These are phyloP conservation scores for Tetranychus urticae DNA, from an alignment of 1,140 invertebrate genomes.

Conservation along the genomic window DNA sequence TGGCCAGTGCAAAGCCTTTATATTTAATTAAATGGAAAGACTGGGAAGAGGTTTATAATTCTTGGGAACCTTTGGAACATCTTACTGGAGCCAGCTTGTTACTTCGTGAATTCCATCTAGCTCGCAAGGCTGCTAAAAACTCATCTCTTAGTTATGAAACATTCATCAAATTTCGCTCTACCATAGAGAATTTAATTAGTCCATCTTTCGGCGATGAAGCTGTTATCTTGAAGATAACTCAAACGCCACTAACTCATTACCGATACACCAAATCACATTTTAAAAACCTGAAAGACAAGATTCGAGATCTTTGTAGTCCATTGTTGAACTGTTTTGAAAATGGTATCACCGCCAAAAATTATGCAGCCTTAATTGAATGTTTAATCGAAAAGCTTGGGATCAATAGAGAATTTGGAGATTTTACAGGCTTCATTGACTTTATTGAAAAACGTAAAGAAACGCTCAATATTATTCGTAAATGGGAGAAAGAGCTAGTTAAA, in stretches of 20 bases:
- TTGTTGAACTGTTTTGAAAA: neutral
- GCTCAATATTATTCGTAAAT: neutral
- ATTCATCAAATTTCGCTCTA: neutral
- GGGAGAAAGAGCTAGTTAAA: neutral
- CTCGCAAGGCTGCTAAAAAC: neutral
- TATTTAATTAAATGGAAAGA: slow-evolving; percentile 5
- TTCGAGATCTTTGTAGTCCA: neutral
- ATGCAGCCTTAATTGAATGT: neutral
- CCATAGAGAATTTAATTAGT: neutral
- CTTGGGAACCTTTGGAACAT: slow-evolving; percentile 2
- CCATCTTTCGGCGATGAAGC: neutral
- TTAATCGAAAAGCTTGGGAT: neutral
- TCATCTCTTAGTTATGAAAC: neutral
- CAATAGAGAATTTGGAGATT: neutral
- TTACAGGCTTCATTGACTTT: neutral
- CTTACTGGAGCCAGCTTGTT: neutral
- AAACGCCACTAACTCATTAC: neutral
- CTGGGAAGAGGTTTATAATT: neutral
- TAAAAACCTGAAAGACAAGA: neutral
- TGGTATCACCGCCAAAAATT: neutral
- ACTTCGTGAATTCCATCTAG: neutral
- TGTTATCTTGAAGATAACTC: neutral
- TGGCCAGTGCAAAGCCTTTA: too few relatives aligned
- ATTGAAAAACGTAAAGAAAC: neutral
- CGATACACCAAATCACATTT: neutral